Percentiles rank a stretch among this genome's conserved stretches.
These are phyloP conservation scores for Pseudopipra pipra DNA, from an alignment of 2,113 vertebrate species.

Conservation along the genomic window DNA sequence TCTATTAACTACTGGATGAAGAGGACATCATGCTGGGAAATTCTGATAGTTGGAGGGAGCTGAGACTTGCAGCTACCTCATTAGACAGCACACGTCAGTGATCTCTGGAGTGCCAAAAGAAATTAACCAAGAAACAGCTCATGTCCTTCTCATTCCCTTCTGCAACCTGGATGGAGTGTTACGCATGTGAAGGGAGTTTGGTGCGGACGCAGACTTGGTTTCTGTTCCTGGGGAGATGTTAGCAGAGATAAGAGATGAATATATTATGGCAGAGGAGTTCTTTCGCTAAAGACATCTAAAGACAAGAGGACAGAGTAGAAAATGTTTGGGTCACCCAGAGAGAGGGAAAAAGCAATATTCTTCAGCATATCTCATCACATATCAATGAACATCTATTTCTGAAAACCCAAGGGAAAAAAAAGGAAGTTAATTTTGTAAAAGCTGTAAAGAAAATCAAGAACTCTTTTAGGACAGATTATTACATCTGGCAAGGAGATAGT, in stretches of 20 bases:
- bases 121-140: not conserved
- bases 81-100: not conserved
- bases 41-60: not conserved
- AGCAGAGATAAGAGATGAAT: not conserved
- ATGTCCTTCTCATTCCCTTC: not conserved
- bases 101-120: not conserved
- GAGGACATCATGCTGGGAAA: not conserved
- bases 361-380: not conserved
- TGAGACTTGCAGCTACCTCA: not conserved
- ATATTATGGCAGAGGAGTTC: not conserved
- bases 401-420: not conserved
- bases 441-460: not conserved
- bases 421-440: not conserved
- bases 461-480: not conserved
- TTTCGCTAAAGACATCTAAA: not conserved
- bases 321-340: not conserved
- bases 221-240: not conserved
- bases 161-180: not conserved
- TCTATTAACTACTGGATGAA: not conserved
- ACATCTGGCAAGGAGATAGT: not conserved
- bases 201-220: not conserved
- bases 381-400: not conserved
- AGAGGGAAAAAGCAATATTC: not conserved
- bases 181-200: not conserved
- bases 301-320: not conserved